Base-by-base conservation (phyloP, 1,140 invertebrate species). In the Drosophila dunni region DNA sequence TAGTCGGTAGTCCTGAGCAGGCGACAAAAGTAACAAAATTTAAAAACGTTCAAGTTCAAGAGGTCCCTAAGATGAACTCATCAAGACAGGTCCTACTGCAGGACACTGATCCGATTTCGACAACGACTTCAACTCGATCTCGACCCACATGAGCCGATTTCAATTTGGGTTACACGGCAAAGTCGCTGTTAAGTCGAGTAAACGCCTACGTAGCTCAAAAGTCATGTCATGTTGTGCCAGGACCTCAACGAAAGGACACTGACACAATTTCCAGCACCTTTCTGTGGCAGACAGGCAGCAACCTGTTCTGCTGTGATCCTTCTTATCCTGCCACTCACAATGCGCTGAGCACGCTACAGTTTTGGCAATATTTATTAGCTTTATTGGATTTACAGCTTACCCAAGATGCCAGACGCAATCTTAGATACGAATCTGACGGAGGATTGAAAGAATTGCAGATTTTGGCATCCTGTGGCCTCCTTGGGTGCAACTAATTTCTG, bases 301-400 rank as follows among this genome's bases (percentile, higher is more conserved):
- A 78, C 70, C 60, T 64, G 45, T 29, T 62, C 20, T 51, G 64
- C 33, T 34, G 42, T 46, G 66, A 57, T 69, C 61, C 69, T 29
- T 56, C 40, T 76, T 66, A 84, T 79, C 81, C 78, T 40, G 38
- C 46, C 13, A 54, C 40, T 51, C 45, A 63, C 38, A 75, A 63
- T 38, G 64, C 60, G 45, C 62, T 84, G 75, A 83, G 67, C 78
- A 73, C 68, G 61, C 68, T 70, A 69, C 74, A 81, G 75, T 81
- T 73, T 81, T 79, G 78, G 70, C 78, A 91, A 91, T 89, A 89
- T 91, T 91, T 85, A 89, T 90, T 80, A 69, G 69, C 70, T 86
- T 81, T 90, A 86, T 91, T 89, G 83, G 89, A 91, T 91, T 91
- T 91, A 63, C 72, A 72, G 88, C 75, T 91, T 89, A 91, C 53